phyloP scores from a whole-genome alignment of 2,797 vertebrate species.

The Parauchenoglanis punctatus region DNA sequence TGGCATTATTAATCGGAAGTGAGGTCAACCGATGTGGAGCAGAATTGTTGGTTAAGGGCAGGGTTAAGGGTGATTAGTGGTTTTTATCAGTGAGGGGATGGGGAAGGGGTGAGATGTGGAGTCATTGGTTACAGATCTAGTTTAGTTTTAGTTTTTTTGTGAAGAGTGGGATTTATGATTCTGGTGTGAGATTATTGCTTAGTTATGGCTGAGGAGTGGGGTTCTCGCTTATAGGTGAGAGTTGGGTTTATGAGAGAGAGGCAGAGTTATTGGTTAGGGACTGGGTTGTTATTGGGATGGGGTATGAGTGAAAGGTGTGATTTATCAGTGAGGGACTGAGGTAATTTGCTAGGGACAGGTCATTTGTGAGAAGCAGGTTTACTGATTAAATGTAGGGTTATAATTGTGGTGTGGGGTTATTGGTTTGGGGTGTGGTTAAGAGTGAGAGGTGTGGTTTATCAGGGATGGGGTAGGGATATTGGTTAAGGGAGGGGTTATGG shows the following conservation, averaged over 20 bases:
- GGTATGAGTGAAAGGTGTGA: neutral
- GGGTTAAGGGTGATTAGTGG: neutral
- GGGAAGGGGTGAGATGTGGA: too few species aligned
- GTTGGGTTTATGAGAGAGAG: neutral
- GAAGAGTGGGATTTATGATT: neutral
- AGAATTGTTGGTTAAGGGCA: neutral
- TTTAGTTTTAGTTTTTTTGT: neutral
- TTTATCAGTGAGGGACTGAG: neutral
- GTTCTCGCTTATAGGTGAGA: neutral
- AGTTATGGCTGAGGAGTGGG: neutral
- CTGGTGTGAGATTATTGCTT: neutral
- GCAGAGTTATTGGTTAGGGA: neutral
- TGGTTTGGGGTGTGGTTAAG: neutral
- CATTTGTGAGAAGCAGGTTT: neutral
- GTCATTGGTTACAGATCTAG: too few species aligned
- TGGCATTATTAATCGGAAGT: neutral
- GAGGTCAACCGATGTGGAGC: neutral
- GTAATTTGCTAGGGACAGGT: neutral
- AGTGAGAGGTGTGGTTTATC: neutral
- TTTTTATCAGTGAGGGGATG: too few species aligned
- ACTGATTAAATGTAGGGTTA: neutral
- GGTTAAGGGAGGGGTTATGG: neutral
- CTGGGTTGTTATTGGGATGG: neutral
- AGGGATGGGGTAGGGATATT: neutral
- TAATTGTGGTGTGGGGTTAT: neutral